Evolutionary conservation across 2,797 vertebrate species (phyloP), one percentile per base, ranked within the genome.

Genomic region (Alfaro cultratus): DNA sequence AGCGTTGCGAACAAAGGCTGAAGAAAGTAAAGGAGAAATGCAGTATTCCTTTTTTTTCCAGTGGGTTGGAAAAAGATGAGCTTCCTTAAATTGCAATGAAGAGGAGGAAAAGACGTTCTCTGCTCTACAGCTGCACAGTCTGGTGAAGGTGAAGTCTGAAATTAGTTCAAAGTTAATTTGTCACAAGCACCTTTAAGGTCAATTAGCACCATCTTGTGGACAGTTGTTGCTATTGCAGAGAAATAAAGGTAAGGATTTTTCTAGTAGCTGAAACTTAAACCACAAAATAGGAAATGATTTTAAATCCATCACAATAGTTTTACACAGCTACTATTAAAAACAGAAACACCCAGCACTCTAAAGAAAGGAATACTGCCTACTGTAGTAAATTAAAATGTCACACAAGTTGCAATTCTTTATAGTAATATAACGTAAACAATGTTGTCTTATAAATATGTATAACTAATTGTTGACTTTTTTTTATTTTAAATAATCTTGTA

Each of bases 371-470:
- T 93, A 94, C 94, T 95, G 93, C 95, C 94, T 93, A 85, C 77
- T 79, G 76, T 77, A 64, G 79, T 45, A 68, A 87, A 68, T 74
- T 36, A 85, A 84, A 80, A 85, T 55, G 46, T 84, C 75, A 82
- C 53, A 85, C 49, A 85, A 36, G 86, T 89, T 91, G 85, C 84
- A 88, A 91, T 94, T 92, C 93, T 94, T 94, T 88, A 93, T 92
- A 93, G 88, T 94, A 93, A 93, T 92, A 92, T 93, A 92, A 85
- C 89, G 80, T 91, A 88, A 91, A 92, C 89, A 83, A 88, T 93
- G 90, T 94, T 89, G 94, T 94, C 93, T 87, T 95, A 95, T 95
- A 94, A 91, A 94, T 94, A 93, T 95, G 92, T 95, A 92, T 92
- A 95, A 95, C 91, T 94, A 94, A 94, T 94, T 94, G 88, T 94